A percentile compares a stretch with the other conserved stretches of the same genome.
Conservation (phyloP, 2,888 invertebrate species). For the Teinopalpus imperialis region DNA sequence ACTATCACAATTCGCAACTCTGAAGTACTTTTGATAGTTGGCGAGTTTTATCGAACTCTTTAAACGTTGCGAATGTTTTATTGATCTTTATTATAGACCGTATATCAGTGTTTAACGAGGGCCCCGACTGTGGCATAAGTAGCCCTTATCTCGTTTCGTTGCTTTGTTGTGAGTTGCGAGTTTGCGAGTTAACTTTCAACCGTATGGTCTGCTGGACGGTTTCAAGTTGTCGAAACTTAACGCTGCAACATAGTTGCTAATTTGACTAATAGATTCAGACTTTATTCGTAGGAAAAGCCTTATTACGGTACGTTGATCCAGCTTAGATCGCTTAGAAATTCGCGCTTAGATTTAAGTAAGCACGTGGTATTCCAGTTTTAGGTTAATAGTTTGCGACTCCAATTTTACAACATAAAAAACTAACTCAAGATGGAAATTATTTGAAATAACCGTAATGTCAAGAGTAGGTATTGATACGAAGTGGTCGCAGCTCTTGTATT, state of each 20-base stretch:
- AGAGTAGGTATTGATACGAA: too few species aligned
- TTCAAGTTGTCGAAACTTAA: slow-evolving; percentile 11
- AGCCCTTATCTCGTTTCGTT: slow-evolving; percentile 70
- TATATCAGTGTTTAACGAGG: slow-evolving; percentile 79
- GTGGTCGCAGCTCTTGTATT: too few species aligned
- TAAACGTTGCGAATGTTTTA: slow-evolving; percentile 80
- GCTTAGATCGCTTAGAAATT: too few species aligned
- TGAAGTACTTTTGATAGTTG: slow-evolving; percentile 64
- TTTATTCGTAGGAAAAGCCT: neutral
- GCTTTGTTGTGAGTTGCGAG: slow-evolving; percentile 61
- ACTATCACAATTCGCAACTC: slow-evolving; percentile 58
- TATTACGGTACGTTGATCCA: slow-evolving; percentile 2
- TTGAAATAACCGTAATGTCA: too few species aligned
- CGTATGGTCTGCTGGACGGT: slow-evolving; percentile 9
- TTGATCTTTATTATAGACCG: slow-evolving; percentile 74
- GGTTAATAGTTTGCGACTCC: too few species aligned
- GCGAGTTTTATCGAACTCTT: slow-evolving; percentile 69
- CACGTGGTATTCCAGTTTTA: too few species aligned
- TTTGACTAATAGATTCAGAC: slow-evolving; percentile 16
- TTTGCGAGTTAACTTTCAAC: slow-evolving; percentile 32
- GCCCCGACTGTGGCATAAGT: slow-evolving; percentile 58
- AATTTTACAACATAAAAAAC: too few species aligned
- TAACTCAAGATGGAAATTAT: too few species aligned
- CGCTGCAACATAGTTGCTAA: slow-evolving; percentile 12
- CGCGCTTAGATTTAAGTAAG: too few species aligned